Evolutionary conservation across 2,888 invertebrate species (phyloP).

Genomic region (Himalopsyche japonica): DNA sequence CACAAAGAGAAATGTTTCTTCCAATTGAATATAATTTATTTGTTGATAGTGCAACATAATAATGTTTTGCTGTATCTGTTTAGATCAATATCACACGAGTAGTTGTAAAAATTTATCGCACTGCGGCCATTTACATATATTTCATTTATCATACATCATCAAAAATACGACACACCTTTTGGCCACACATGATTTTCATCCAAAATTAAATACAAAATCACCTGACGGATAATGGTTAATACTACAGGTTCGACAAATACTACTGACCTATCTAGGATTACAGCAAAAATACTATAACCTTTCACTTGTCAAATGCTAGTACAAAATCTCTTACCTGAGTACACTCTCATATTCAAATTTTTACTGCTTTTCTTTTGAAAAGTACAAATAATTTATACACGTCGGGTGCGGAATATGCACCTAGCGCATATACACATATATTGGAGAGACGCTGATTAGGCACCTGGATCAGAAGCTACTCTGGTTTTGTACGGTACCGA

Average conservation of each 20-base stretch:
- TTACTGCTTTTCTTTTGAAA: too few relatives aligned
- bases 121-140: slow-evolving; percentile 4
- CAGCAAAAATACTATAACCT: too few relatives aligned
- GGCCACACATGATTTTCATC: not conserved
- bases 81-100: not conserved
- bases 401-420: too few relatives aligned
- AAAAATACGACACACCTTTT: not conserved
- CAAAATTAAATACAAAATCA: not conserved
- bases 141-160: not conserved
- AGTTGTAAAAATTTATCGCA: slow-evolving; percentile 10
- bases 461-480: too few relatives aligned
- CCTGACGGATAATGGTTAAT: not conserved
- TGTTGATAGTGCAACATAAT: not conserved
- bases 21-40: not conserved
- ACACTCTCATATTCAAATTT: too few relatives aligned
- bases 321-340: too few relatives aligned
- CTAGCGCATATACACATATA: too few relatives aligned
- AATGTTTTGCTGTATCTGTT: slow-evolving; percentile 7
- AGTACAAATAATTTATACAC: too few relatives aligned
- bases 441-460: too few relatives aligned
- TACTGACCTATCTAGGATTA: not conserved
- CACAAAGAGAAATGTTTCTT: not conserved
- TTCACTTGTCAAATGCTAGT: too few relatives aligned
- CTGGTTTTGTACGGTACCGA: too few relatives aligned
- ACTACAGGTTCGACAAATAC: not conserved